These are phyloP conservation scores for Macrotrachela quadricornifera DNA, from an alignment of 1,140 invertebrate species.

Conservation along the genomic window DNA sequence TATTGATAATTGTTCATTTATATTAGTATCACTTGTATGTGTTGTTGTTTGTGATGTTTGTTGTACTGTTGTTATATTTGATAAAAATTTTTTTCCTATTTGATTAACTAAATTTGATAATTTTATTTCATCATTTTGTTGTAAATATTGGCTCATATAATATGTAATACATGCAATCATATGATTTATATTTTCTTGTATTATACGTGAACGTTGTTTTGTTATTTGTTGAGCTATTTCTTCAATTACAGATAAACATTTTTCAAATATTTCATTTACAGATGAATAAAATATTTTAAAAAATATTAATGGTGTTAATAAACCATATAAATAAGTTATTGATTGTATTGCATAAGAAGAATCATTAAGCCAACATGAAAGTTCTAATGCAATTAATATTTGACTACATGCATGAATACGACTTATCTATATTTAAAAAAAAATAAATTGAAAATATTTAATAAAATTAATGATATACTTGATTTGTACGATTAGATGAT, in stretches of 20 bases:
- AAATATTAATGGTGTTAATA: slow-evolving; percentile 25
- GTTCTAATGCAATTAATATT: slow-evolving; percentile 25
- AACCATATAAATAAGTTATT: slow-evolving; percentile 27
- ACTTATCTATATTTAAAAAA: slow-evolving; percentile 14
- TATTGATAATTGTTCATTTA: too few species aligned
- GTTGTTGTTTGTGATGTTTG: too few species aligned
- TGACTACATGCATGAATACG: slow-evolving; percentile 24
- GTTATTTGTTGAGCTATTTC: slow-evolving; percentile 22
- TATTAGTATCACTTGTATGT: too few species aligned
- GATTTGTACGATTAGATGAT: not conserved
- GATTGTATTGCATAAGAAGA: slow-evolving; percentile 24
- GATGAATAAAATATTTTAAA: slow-evolving; percentile 16
- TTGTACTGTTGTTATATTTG: too few species aligned
- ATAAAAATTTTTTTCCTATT: too few species aligned
- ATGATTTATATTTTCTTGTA: slow-evolving; percentile 26
- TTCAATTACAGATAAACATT: slow-evolving; percentile 21
- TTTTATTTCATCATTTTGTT: too few species aligned
- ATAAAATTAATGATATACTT: not conserved
- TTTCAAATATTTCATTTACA: slow-evolving; percentile 18
- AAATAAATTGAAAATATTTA: not conserved
- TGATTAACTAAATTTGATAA: too few species aligned
- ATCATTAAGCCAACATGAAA: slow-evolving; percentile 30
- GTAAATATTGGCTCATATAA: slow-evolving; percentile 17
- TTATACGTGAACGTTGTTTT: slow-evolving; percentile 18
- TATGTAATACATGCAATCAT: slow-evolving; percentile 29